These are phyloP conservation scores for Orthonychiurus folsomi DNA, from an alignment of 2,888 invertebrate species.

Conservation along the genomic window DNA sequence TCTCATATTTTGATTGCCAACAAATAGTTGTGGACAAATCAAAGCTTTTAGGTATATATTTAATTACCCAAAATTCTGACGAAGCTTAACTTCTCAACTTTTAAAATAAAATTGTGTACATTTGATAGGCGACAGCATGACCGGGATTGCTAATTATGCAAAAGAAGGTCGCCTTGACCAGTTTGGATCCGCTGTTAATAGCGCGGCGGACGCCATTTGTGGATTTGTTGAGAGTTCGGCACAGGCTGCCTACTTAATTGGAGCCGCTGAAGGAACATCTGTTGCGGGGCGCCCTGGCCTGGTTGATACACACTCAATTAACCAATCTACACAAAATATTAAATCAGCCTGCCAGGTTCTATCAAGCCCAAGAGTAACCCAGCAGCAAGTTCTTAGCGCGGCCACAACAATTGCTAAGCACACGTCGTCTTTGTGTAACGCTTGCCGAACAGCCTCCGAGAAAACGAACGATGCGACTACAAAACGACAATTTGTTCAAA, in stretches of 20 bases:
- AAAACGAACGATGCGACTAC: conserved; percentile 82
- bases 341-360: conserved; percentile 76
- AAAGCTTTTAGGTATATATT: conserved; percentile 61
- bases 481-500: conserved; percentile 92
- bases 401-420: conserved; percentile 93
- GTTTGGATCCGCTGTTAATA: conserved; percentile 72
- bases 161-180: conserved; percentile 75
- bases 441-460: conserved; percentile 85
- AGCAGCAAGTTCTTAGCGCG: conserved; percentile 77
- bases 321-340: conserved; percentile 81
- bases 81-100: not conserved
- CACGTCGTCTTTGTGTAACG: conserved; percentile 89
- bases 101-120: not conserved
- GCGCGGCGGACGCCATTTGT: conserved; percentile 78
- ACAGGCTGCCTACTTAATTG: conserved; percentile 90
- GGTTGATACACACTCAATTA: conserved; percentile 78
- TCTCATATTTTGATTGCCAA: conserved; percentile 86
- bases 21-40: conserved; percentile 83
- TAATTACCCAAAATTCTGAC: not conserved
- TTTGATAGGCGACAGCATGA: conserved; percentile 71
- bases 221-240: conserved; percentile 86
- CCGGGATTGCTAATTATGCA: conserved; percentile 85
- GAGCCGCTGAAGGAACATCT: conserved; percentile 81
- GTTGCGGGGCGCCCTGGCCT: conserved; percentile 79
- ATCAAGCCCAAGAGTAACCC: conserved; percentile 59